phyloP scores from a whole-genome alignment of 2,888 invertebrate genomes.

The Plebejus melissa region DNA sequence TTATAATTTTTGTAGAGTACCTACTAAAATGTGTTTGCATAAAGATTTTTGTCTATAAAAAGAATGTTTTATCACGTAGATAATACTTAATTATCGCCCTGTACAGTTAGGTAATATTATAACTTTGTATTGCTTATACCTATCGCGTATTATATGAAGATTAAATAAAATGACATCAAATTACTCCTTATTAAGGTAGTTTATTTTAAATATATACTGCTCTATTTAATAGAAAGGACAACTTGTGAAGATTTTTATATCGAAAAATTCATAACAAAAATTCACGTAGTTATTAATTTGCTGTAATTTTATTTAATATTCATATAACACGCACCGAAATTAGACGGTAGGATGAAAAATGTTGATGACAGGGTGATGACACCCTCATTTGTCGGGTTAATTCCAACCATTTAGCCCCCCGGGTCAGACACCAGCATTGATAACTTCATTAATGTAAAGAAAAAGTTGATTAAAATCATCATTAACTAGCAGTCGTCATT shows the following conservation, averaged over 20 bases:
- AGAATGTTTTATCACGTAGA: not conserved
- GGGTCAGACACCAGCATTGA: constrained; percentile 33
- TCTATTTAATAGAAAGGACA: too few relatives aligned
- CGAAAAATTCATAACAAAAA: not conserved
- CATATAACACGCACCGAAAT: constrained; percentile 42
- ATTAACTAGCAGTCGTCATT: not conserved
- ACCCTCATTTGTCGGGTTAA: constrained; percentile 61
- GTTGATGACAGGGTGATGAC: constrained; percentile 66
- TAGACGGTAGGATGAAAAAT: constrained; percentile 56
- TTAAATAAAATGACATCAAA: too few relatives aligned
- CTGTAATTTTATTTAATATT: not conserved
- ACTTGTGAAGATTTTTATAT: too few relatives aligned
- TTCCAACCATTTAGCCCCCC: constrained; percentile 58
- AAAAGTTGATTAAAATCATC: not conserved
- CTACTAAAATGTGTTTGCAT: not conserved
- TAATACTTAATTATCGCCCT: too few relatives aligned
- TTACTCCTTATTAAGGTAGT: too few relatives aligned
- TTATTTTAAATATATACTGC: too few relatives aligned
- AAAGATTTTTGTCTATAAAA: not conserved
- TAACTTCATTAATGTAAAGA: constrained; percentile 5
- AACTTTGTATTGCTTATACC: too few relatives aligned
- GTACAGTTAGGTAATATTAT: too few relatives aligned
- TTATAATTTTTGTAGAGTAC: not conserved
- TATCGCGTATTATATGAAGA: too few relatives aligned
- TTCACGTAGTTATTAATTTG: not conserved